Evolutionary conservation across 2,797 vertebrate genomes (phyloP).

Genomic region (Macropodus opercularis): DNA sequence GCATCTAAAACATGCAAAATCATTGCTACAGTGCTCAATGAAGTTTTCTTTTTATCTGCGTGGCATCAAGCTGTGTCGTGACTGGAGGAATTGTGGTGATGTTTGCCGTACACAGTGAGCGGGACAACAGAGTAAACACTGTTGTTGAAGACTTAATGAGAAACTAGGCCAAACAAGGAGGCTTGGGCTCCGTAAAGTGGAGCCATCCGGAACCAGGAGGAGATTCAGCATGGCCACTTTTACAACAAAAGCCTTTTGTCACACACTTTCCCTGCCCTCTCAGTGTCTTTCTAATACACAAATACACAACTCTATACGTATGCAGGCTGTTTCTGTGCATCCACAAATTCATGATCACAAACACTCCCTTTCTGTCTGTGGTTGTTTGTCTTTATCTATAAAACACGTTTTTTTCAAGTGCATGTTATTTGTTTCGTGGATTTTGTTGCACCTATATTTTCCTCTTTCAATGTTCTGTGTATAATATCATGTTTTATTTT

Average conservation of each 20-base stretch:
- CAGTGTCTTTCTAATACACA: not conserved
- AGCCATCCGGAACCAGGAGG: constrained; percentile 54
- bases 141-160: constrained; percentile 37
- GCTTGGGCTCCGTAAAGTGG: constrained; percentile 47
- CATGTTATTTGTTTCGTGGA: constrained; percentile 9
- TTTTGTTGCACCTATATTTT: constrained; percentile 26
- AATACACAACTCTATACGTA: not conserved
- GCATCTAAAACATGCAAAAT: constrained; percentile 5
- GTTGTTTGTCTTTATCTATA: constrained; percentile 1
- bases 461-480: constrained; percentile 5
- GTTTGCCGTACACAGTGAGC: constrained; percentile 48
- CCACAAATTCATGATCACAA: not conserved
- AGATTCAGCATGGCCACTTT: constrained; percentile 64
- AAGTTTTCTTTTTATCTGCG: constrained; percentile 9
- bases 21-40: not conserved
- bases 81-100: constrained; percentile 26
- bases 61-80: constrained; percentile 3
- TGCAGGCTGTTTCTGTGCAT: not conserved
- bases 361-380: not conserved
- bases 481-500: not conserved
- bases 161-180: constrained; percentile 53
- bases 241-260: constrained; percentile 80
- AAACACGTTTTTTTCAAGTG: not conserved
- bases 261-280: constrained; percentile 15
- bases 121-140: constrained; percentile 24